Conservation (phyloP, 2,797 vertebrate species). For the Amphiprion clarkii region DNA sequence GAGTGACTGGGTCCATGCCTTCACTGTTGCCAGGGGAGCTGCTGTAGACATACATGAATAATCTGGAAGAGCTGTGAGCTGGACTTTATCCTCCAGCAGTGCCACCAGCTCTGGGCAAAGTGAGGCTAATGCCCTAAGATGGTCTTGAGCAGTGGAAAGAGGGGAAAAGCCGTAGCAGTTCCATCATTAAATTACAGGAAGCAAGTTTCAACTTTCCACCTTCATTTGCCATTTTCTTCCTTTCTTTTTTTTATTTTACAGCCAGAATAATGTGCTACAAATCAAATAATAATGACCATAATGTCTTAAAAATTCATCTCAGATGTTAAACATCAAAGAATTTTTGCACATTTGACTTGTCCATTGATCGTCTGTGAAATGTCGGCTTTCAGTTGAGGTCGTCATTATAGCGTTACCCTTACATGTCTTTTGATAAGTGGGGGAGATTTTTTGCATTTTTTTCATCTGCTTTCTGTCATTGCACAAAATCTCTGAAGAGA, state of each 20-base stretch:
- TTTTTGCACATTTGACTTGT: conserved; percentile 10
- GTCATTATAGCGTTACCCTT: conserved; percentile 31
- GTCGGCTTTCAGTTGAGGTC: conserved; percentile 33
- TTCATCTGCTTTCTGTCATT: background rate
- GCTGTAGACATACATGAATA: conserved; percentile 87
- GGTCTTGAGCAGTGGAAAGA: conserved; percentile 37
- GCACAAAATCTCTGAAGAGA: conserved; percentile 21
- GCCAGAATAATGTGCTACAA: conserved; percentile 4
- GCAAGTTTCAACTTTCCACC: conserved; percentile 28
- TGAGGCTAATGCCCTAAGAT: conserved; percentile 75
- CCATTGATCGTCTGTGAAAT: background rate
- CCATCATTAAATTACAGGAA: conserved; percentile 29
- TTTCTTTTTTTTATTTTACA: background rate
- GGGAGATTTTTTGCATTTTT: conserved; percentile 10
- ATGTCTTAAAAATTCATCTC: conserved; percentile 28
- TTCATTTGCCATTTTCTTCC: conserved; percentile 4
- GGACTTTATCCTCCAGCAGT: conserved; percentile 78
- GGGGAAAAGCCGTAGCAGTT: conserved; percentile 10
- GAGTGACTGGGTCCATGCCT: conserved; percentile 31
- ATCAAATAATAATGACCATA: background rate
- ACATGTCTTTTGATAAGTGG: conserved; percentile 37
- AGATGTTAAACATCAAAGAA: conserved; percentile 23
- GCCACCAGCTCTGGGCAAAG: conserved; percentile 83
- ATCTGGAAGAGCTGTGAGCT: conserved; percentile 81
- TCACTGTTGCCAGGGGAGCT: conserved; percentile 88